A percentile compares a stretch with the other conserved stretches of the same genome.
phyloP scores from a whole-genome alignment of 2,888 invertebrate species.

The Cryptophagus acutangulus region DNA sequence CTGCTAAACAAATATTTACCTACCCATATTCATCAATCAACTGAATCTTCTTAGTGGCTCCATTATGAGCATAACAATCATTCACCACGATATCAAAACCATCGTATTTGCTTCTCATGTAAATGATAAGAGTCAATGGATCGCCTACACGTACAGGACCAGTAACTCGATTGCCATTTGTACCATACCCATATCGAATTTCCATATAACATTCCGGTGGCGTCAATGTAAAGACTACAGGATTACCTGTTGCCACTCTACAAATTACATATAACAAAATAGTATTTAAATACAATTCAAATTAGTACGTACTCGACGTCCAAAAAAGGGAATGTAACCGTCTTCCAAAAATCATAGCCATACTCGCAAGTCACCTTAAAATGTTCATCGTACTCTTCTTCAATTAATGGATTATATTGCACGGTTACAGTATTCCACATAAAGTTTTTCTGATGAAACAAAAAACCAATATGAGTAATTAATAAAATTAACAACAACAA shows the following conservation, averaged over 20 bases:
- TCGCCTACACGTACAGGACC: conserved; percentile 91
- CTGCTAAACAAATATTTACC: too few relatives aligned
- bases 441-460: conserved; percentile 69
- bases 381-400: conserved; percentile 91
- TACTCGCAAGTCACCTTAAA: conserved; percentile 95
- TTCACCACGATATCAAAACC: conserved; percentile 93
- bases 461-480: conserved; percentile 5
- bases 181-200: conserved; percentile 86
- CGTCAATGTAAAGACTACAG: conserved; percentile 86
- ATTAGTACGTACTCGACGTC: conserved; percentile 83
- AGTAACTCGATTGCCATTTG: conserved; percentile 76
- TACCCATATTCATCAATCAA: conserved; percentile 88
- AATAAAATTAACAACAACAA: neutral
- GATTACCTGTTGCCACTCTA: conserved; percentile 91
- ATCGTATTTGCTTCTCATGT: conserved; percentile 92
- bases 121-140: conserved; percentile 85
- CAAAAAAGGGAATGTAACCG: conserved; percentile 89
- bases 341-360: conserved; percentile 95
- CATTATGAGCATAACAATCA: conserved; percentile 91
- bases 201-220: conserved; percentile 97
- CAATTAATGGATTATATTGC: conserved; percentile 88
- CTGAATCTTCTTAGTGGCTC: conserved; percentile 85
- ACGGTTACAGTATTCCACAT: conserved; percentile 97
- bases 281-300: conserved; percentile 1
- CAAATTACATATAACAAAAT: conserved; percentile 30